Conservation (phyloP, 2,888 invertebrate genomes). For the Serripes groenlandicus region DNA sequence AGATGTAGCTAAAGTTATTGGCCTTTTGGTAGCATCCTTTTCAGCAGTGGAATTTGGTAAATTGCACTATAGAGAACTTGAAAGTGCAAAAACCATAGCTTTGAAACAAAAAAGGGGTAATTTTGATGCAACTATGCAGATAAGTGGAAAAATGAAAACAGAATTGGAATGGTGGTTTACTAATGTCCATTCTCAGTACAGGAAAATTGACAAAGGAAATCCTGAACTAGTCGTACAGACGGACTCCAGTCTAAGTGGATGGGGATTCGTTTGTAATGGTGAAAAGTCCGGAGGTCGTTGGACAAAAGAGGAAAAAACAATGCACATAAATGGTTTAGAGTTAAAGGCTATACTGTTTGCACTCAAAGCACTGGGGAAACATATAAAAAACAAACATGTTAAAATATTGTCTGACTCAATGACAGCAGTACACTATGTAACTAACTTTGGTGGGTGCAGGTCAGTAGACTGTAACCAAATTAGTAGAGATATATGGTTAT, state of each 20-base stretch:
- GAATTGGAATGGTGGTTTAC: constrained; percentile 48
- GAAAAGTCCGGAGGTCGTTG: constrained; percentile 36
- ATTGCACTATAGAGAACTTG: constrained; percentile 39
- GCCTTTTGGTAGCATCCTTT: constrained; percentile 36
- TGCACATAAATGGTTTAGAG: constrained; percentile 64
- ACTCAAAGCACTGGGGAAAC: constrained; percentile 29
- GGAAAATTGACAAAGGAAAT: constrained; percentile 26
- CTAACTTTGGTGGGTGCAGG: constrained; percentile 44
- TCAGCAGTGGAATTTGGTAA: constrained; percentile 48
- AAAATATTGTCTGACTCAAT: constrained; percentile 36
- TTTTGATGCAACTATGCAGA: constrained; percentile 30
- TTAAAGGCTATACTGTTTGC: constrained; percentile 51
- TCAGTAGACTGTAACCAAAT: constrained; percentile 42
- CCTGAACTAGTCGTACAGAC: constrained; percentile 35
- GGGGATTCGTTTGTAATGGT: constrained; percentile 27
- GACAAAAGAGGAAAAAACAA: constrained; percentile 26
- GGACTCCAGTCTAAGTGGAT: constrained; percentile 40
- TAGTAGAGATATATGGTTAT: constrained; percentile 36
- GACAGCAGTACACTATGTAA: constrained; percentile 52
- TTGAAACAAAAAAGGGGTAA: constrained; percentile 31
- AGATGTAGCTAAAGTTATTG: constrained; percentile 47
- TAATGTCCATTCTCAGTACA: constrained; percentile 28
- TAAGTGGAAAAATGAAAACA: constrained; percentile 22
- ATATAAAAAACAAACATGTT: constrained; percentile 35
- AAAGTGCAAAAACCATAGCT: constrained; percentile 23